Conservation (phyloP, 2,113 vertebrate genomes). For the Mixornis gularis region DNA sequence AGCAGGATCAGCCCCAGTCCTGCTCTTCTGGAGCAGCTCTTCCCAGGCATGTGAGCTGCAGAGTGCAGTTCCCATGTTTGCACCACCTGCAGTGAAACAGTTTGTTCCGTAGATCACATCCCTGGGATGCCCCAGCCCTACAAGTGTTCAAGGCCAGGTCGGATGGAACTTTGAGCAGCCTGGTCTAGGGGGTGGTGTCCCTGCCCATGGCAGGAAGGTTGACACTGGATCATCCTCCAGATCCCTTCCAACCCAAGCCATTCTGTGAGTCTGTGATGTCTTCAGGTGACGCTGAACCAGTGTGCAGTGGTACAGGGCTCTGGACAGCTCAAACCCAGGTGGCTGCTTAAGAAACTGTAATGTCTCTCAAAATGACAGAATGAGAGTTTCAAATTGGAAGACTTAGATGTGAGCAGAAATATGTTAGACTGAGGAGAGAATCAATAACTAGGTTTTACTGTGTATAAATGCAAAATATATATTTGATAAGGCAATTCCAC, state of each 20-base stretch:
- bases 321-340: background rate
- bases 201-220: background rate
- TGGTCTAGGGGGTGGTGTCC: background rate
- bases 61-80: accelerated
- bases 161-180: background rate
- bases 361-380: background rate
- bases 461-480: background rate
- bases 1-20: background rate
- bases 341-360: background rate
- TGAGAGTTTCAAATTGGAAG: background rate
- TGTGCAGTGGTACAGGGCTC: accelerated
- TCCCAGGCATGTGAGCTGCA: background rate
- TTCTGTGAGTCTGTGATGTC: background rate
- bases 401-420: background rate
- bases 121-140: background rate
- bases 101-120: background rate
- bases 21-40: background rate
- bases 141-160: background rate
- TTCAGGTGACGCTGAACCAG: background rate
- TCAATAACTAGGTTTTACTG: background rate
- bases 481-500: background rate
- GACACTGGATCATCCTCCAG: background rate
- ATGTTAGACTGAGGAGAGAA: background rate
- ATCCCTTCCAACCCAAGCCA: background rate
- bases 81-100: background rate